phyloP scores from a whole-genome alignment of 2,113 vertebrate species.

The Pholis gunnellus region DNA sequence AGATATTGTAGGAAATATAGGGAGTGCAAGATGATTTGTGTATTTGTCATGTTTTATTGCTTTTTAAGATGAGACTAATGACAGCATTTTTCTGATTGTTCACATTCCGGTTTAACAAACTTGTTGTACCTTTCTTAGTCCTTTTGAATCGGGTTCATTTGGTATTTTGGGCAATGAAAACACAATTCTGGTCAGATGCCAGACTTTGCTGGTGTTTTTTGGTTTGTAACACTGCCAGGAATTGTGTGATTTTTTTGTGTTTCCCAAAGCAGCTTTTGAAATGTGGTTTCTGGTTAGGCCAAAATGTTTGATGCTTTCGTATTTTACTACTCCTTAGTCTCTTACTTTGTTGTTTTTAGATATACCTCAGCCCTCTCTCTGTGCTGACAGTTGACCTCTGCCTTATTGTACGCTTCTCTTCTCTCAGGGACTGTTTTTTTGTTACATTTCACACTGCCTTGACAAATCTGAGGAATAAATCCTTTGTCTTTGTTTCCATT shows the following conservation, averaged over 20 bases:
- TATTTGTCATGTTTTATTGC: slow-evolving; percentile 22
- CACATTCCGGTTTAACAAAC: slow-evolving; percentile 38
- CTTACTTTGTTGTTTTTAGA: neutral
- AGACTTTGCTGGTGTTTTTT: slow-evolving; percentile 1
- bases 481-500: neutral
- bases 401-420: slow-evolving; percentile 29
- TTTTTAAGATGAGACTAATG: slow-evolving; percentile 28
- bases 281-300: neutral
- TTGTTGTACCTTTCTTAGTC: neutral
- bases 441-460: slow-evolving; percentile 32
- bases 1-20: neutral
- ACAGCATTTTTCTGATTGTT: slow-evolving; percentile 34
- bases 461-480: slow-evolving; percentile 57
- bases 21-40: neutral
- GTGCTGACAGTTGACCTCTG: slow-evolving; percentile 30
- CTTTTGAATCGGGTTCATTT: slow-evolving; percentile 12
- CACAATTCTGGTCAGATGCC: neutral
- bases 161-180: neutral
- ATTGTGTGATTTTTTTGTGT: neutral
- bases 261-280: neutral
- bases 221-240: slow-evolving; percentile 14
- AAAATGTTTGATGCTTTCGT: neutral
- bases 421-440: slow-evolving; percentile 52
- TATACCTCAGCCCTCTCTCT: slow-evolving; percentile 36
- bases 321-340: neutral